Base-by-base conservation (phyloP, 2,113 vertebrate genomes). In the Melozone crissalis region DNA sequence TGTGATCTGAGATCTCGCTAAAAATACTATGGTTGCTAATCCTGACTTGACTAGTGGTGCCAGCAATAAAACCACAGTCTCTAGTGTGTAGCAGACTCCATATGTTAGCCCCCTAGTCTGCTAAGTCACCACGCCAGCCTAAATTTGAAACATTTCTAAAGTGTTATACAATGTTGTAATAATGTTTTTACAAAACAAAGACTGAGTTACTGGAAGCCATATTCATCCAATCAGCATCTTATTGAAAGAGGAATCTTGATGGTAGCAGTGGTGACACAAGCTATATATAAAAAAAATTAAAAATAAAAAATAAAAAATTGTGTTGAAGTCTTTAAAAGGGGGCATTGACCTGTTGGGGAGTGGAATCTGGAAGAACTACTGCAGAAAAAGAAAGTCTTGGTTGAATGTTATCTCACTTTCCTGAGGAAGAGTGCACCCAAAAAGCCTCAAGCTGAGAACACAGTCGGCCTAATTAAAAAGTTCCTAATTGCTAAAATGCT, bases 141-240 rank as follows among this genome's bases (percentile, higher is more conserved):
- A 97, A 95, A 97, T 98, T 95, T 97, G 96, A 97, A 98, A 97
- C 95, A 98, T 97, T 98, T 98, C 97, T 97, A 93, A 98, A 98
- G 97, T 97, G 97, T 98, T 98, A 98, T 97, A 97, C 98, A 97
- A 97, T 98, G 97, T 98, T 97, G 97, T 97, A 97, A 94, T 97
- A 97, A 97, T 98, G 97, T 98, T 98, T 98, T 97, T 97, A 98
- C 95, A 98, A 98, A 98, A 98, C 98, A 98, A 97, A 98, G 96
- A 46, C 97, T 97, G 97, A 98, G 96, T 97, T 97, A 97, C 97
- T 97, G 97, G 97, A 97, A 98, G 95, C 95, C 96, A 94, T 97
- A 96, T 98, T 98, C 91, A 93, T 96, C 96, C 98, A 97, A 94
- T 98, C 97, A 97, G 89, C 95, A 67, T 98, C 94, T 96, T 93